Evolutionary conservation across 2,797 vertebrate genomes (phyloP), one percentile per base, ranked within the genome.

Genomic region (Macropus fuliginosus): DNA sequence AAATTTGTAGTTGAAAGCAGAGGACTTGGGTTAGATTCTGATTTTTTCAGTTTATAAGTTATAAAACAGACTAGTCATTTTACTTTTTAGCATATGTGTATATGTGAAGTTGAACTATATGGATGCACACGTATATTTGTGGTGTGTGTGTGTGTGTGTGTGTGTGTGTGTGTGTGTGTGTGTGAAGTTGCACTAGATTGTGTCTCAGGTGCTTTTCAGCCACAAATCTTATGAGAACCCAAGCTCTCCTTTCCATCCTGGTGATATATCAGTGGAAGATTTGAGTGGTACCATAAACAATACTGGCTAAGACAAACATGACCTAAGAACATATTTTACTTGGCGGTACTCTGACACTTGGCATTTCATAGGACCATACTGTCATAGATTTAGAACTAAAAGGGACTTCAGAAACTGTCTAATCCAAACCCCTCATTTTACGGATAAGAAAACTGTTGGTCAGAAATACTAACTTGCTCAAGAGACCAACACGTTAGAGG

Each of bases 251-350:
- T 81, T 81, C n/a, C 5, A 81, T 81, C n/a, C n/a, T 46, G 18
- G 18, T 40, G n/a, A 81, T 46, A 40, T 81, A 40, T 81, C n/a
- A 81, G n/a, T 0, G 18, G 66, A 40, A 40, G 18, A 81, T 24
- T 40, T 81, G n/a, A 81, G 66, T 40, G 18, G 3, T 74, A 55
- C 50, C 95, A 24, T 9, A 91, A 90, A 94, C 13, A 46, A 54
- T 66, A 31, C 8, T 56, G 11, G 59, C 18, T 95, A 90, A 93
- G 59, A 91, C 91, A 93, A 95, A 81, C 95, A 96, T 31, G 46
- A 2, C 66, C n/a, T 14, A 54, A 56, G 21, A 92, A 93, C 50
- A 92, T 81, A 74, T 54, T 93, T 92, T 90, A 90, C 31, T 93
- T 89, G 31, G 8, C 21, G 28, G 16, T 93, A 94, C 11, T 24